Percentiles rank a stretch among this genome's conserved stretches.
Evolutionary conservation across 2,888 invertebrate species (phyloP).

Genomic region (Adela reaumurella): DNA sequence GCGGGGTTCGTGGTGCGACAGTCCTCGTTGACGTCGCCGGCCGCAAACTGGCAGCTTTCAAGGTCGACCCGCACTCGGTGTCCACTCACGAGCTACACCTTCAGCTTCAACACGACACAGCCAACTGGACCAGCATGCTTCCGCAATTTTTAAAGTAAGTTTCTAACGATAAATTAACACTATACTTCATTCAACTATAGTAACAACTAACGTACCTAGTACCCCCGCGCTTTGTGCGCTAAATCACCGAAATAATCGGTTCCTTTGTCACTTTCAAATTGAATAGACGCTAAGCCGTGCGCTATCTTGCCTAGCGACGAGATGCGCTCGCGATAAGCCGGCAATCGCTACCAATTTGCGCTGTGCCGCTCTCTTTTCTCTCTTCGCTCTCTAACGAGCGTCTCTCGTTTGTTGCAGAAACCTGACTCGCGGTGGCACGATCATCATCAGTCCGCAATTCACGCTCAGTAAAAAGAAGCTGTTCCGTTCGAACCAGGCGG

Average conservation of each 20-base stretch:
- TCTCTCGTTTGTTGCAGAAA: conserved; percentile 58
- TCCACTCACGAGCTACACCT: conserved; percentile 89
- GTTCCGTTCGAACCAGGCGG: conserved; percentile 71
- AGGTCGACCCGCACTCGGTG: conserved; percentile 81
- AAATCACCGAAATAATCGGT: conserved; percentile 6
- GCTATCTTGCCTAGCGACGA: not conserved
- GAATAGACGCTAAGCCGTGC: not conserved
- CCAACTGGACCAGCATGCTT: conserved; percentile 82
- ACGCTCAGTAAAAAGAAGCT: conserved; percentile 88
- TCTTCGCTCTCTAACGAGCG: conserved; percentile 2
- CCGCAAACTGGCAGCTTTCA: conserved; percentile 74
- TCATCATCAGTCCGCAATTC: conserved; percentile 86
- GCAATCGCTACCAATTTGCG: not conserved
- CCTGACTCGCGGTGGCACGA: conserved; percentile 79
- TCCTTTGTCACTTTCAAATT: not conserved
- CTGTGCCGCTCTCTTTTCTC: not conserved
- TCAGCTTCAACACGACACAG: conserved; percentile 80
- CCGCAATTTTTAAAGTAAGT: conserved; percentile 90
- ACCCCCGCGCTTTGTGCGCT: no score
- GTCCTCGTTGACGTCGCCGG: conserved; percentile 80
- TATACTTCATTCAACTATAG: no score
- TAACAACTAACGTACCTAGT: no score
- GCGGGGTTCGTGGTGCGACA: conserved; percentile 84
- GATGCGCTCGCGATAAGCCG: not conserved
- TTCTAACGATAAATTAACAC: no score